These are phyloP conservation scores for Pogonus chalceus DNA, from an alignment of 1,140 invertebrate species.

Conservation along the genomic window DNA sequence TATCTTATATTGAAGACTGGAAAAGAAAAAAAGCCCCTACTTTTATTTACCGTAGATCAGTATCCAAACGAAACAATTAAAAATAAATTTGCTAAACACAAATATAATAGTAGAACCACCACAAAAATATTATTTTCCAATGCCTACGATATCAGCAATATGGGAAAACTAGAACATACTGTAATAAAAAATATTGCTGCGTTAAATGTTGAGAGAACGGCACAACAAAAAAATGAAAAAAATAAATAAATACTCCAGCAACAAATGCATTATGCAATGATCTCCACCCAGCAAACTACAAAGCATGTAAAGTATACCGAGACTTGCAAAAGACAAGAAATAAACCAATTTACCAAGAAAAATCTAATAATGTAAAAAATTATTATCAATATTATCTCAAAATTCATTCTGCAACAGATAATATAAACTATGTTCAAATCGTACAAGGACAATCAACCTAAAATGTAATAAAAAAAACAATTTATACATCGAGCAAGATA, in stretches of 20 bases:
- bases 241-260: conserved; percentile 23
- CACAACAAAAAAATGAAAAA: conserved; percentile 29
- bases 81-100: conserved; percentile 20
- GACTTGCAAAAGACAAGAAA: conserved; percentile 15
- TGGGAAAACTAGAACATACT: conserved; percentile 30
- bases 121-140: conserved; percentile 22
- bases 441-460: neutral
- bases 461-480: neutral
- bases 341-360: conserved; percentile 15
- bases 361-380: neutral
- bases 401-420: conserved; percentile 19
- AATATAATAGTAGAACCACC: conserved; percentile 24
- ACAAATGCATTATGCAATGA: conserved; percentile 29
- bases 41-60: conserved; percentile 27
- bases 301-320: conserved; percentile 27
- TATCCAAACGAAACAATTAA: conserved; percentile 25
- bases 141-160: conserved; percentile 28
- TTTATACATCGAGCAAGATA: neutral
- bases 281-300: conserved; percentile 33
- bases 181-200: conserved; percentile 19
- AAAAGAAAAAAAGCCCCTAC: conserved; percentile 20
- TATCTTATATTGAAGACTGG: conserved; percentile 16
- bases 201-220: conserved; percentile 31
- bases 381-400: conserved; percentile 21
- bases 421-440: conserved; percentile 6